These are phyloP conservation scores for Solen grandis DNA, from an alignment of 1,140 invertebrate genomes.

Conservation along the genomic window DNA sequence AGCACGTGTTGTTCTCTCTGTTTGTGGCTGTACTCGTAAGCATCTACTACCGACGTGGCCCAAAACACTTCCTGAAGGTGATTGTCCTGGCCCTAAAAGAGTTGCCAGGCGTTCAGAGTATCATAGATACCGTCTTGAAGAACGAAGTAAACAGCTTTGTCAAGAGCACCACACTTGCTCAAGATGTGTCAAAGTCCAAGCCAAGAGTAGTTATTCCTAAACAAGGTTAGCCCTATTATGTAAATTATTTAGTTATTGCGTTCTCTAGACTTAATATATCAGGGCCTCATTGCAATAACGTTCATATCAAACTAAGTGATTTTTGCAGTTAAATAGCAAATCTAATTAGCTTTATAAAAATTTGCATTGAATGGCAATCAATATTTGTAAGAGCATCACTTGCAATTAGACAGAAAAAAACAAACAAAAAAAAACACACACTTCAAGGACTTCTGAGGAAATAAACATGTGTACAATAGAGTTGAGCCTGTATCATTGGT, in stretches of 20 bases:
- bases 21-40: slow-evolving; percentile 65
- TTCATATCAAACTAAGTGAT: too few species aligned
- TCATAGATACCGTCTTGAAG: slow-evolving; percentile 63
- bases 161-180: slow-evolving; percentile 63
- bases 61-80: slow-evolving; percentile 62
- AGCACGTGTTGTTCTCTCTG: slow-evolving; percentile 69
- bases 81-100: slow-evolving; percentile 66
- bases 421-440: too few species aligned
- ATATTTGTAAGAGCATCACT: too few species aligned
- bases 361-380: too few species aligned
- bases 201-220: slow-evolving; percentile 60
- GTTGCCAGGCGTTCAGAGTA: slow-evolving; percentile 62
- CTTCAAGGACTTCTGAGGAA: too few species aligned
- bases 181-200: slow-evolving; percentile 44
- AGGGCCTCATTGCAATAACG: too few species aligned
- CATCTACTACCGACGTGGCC: slow-evolving; percentile 66
- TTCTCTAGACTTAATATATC: neutral
- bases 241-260: neutral
- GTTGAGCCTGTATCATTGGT: too few species aligned
- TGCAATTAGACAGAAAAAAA: too few species aligned
- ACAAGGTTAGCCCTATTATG: slow-evolving; percentile 62
- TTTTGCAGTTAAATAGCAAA: too few species aligned
- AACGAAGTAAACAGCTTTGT: slow-evolving; percentile 72
- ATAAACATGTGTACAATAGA: too few species aligned
- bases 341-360: too few species aligned